phyloP scores from a whole-genome alignment of 2,888 invertebrate species.

The Shargacucullia verbasci region DNA sequence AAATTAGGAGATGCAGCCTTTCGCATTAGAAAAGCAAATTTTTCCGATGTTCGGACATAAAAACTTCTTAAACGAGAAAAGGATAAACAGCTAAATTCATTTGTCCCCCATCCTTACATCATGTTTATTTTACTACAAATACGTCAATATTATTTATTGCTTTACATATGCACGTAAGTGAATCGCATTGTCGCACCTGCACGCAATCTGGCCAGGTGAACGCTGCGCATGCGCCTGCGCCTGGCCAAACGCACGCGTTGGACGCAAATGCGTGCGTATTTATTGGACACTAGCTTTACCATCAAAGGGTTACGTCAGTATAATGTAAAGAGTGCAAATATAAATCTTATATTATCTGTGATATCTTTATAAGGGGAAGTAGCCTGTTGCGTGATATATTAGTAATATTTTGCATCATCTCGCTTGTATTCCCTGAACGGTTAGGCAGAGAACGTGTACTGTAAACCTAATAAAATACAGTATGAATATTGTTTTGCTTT shows the following conservation, averaged over 20 bases:
- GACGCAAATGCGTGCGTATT: constrained; percentile 43
- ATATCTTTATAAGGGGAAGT: constrained; percentile 17
- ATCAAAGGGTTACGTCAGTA: constrained; percentile 35
- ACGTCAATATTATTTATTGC: constrained; percentile 38
- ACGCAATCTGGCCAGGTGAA: constrained; percentile 55
- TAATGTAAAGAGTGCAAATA: constrained; percentile 22
- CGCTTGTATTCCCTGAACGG: too few species aligned
- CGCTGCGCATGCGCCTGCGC: background rate
- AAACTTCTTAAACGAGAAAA: constrained; percentile 1
- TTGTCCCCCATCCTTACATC: constrained; percentile 33
- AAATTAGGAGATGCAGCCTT: too few species aligned
- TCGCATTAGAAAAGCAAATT: too few species aligned
- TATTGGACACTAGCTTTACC: constrained; percentile 20
- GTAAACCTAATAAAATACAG: too few species aligned
- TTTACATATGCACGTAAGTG: constrained; percentile 39
- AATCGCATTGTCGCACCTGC: constrained; percentile 53
- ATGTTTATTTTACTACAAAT: constrained; percentile 26
- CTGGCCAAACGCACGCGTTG: constrained; percentile 20
- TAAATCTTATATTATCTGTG: constrained; percentile 19
- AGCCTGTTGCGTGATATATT: too few species aligned
- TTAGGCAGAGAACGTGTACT: too few species aligned
- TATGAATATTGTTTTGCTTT: too few species aligned
- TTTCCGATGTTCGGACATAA: too few species aligned
- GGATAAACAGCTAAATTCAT: constrained; percentile 42
- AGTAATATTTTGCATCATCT: too few species aligned